Evolutionary conservation across 2,888 invertebrate genomes (phyloP), one percentile per base, ranked within the genome.

Genomic region (Aplocera efformata): DNA sequence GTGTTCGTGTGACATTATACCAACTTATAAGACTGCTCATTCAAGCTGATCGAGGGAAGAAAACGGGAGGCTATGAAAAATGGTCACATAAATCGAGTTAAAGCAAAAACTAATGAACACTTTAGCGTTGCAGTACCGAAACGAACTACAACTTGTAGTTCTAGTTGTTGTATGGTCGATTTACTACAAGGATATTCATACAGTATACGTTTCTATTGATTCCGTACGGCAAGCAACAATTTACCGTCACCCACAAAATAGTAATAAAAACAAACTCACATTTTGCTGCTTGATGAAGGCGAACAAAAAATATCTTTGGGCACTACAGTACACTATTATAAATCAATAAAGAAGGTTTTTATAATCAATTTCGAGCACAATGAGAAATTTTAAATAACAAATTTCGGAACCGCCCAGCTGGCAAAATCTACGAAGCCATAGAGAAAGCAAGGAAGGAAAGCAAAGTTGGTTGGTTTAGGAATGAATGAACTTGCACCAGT

Each of bases 341-440:
- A 17, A 1, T 6, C 32, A 29, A 7, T 24, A 9, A 13, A 8
- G 13, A 17, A 13, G 1, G 22, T 7, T 22, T 5, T 5, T 22
- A 23, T 13, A 13, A 30, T 24, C 10, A 21, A 32, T 29, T 28
- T 32, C 6, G 7, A 10, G 27, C 21, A 10, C 29, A 26, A 23
- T 13, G 31, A 24, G 23, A 38, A 13, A 37, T 8, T 33, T 48
- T 55, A 65, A 71, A 69, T 68, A 67, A 70, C 7, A 70, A 64
- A 67, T 71, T 60, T 42, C 52, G 79, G 76, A 77, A 74, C 79
- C 83, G 82, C 82, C 83, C 82, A 82, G 81, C 83, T 83, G 81
- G 82, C 83, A 82, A 77, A 69, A 60, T 60, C 60, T 57, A n/a
- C n/a, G n/a, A 56, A 42, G 45, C 49, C 55, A 64, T 60, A 64